These are phyloP conservation scores for Tapirus terrestris DNA, from an alignment of 2,113 vertebrate genomes.

Conservation along the genomic window DNA sequence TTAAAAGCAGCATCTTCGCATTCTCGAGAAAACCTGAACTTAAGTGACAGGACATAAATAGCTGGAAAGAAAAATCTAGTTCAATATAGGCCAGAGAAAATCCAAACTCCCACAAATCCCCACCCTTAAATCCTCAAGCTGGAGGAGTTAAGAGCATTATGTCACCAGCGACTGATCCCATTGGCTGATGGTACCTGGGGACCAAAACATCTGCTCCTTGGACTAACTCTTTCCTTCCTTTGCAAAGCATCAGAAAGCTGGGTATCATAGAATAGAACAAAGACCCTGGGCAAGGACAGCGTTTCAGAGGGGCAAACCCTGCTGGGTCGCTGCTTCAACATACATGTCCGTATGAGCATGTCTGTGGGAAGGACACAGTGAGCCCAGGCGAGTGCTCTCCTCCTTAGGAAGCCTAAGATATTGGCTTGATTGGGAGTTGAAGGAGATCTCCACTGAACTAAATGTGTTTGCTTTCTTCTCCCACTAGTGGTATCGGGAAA, in stretches of 20 bases:
- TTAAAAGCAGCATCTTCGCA: slow-evolving; percentile 68
- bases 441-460: slow-evolving; percentile 82
- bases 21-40: slow-evolving; percentile 73
- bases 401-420: slow-evolving; percentile 65
- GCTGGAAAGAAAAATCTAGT: slow-evolving; percentile 76
- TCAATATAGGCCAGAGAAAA: slow-evolving; percentile 76
- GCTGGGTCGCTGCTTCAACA: not conserved
- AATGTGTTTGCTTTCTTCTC: slow-evolving; percentile 82
- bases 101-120: slow-evolving; percentile 65
- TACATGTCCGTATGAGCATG: not conserved
- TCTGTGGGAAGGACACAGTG: not conserved
- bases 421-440: slow-evolving; percentile 77
- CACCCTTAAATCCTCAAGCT: slow-evolving; percentile 62
- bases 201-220: slow-evolving; percentile 57
- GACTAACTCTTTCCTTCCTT: slow-evolving; percentile 72
- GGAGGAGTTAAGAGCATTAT: slow-evolving; percentile 72
- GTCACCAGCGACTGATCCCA: slow-evolving; percentile 64
- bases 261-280: not conserved
- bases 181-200: slow-evolving; percentile 66
- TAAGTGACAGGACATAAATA: slow-evolving; percentile 79
- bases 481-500: slow-evolving; percentile 77
- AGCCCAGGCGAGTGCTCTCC: slow-evolving; percentile 49
- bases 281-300: not conserved
- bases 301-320: not conserved
- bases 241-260: slow-evolving; percentile 8